Evolutionary conservation across 1,140 invertebrate genomes (phyloP).

Genomic region (Drosophila erecta): DNA sequence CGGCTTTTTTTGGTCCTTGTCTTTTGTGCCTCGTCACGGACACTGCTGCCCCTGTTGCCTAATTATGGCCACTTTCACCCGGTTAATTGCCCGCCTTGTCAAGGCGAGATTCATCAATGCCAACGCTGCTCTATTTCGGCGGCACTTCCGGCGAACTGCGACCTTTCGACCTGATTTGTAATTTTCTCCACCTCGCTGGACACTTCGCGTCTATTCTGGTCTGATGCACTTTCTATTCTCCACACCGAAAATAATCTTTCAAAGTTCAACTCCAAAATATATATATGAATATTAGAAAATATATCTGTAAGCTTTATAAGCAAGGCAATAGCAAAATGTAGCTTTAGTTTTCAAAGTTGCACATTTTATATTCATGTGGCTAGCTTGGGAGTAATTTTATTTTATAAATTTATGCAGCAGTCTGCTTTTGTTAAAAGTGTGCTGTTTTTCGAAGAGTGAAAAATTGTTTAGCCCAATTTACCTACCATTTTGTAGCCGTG

Average conservation of each 20-base stretch:
- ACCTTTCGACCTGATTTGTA: slow-evolving; percentile 29
- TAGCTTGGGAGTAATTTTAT: not conserved
- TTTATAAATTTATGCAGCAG: not conserved
- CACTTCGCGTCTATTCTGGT: slow-evolving; percentile 49
- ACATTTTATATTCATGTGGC: too few species aligned
- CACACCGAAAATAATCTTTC: not conserved
- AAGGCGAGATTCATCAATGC: slow-evolving; percentile 30
- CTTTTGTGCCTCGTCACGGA: slow-evolving; percentile 52
- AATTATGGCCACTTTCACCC: slow-evolving; percentile 59
- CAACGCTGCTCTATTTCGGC: not conserved
- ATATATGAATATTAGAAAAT: not conserved
- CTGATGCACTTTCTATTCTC: slow-evolving; percentile 47
- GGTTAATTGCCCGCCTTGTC: slow-evolving; percentile 49
- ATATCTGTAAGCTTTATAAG: too few species aligned
- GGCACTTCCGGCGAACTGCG: slow-evolving; percentile 10
- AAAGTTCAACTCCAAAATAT: not conserved
- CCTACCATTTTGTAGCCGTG: not conserved
- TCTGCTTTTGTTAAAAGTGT: too few species aligned
- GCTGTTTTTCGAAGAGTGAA: not conserved
- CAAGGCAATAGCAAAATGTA: too few species aligned
- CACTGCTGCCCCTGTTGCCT: slow-evolving; percentile 34
- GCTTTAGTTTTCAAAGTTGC: too few species aligned
- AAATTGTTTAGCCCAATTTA: not conserved
- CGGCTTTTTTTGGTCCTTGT: not conserved
- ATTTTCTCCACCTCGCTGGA: slow-evolving; percentile 38